These are phyloP conservation scores for Bacillus rossius DNA, from an alignment of 1,140 invertebrate species.

Conservation along the genomic window DNA sequence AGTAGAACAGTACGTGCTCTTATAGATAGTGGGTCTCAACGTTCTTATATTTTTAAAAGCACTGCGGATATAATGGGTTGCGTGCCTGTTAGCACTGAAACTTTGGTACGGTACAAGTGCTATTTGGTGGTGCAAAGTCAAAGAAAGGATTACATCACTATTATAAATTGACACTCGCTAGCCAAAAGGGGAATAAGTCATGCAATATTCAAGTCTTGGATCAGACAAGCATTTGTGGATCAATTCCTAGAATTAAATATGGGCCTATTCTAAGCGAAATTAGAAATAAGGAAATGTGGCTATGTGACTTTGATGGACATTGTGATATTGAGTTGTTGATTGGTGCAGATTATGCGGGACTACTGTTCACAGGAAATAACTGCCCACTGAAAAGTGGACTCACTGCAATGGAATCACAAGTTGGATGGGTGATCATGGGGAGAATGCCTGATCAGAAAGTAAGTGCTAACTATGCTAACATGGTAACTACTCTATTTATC, in stretches of 20 bases:
- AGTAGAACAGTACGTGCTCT: background rate
- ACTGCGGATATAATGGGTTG: background rate
- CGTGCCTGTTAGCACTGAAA: background rate
- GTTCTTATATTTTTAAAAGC: background rate
- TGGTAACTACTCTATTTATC: slow-evolving; percentile 22
- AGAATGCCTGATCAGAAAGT: slow-evolving; percentile 21
- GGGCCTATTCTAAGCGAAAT: slow-evolving; percentile 10
- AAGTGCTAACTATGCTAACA: slow-evolving; percentile 22
- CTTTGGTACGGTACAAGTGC: background rate
- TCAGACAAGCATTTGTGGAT: background rate
- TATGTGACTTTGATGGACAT: slow-evolving; percentile 15
- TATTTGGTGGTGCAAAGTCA: slow-evolving; percentile 4
- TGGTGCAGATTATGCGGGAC: slow-evolving; percentile 32
- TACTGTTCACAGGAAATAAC: slow-evolving; percentile 29
- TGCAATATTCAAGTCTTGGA: slow-evolving; percentile 11
- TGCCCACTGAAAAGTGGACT: slow-evolving; percentile 26
- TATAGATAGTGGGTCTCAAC: slow-evolving; percentile 19
- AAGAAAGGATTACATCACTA: slow-evolving; percentile 4
- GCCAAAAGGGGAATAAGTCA: background rate
- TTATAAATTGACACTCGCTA: background rate
- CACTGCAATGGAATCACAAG: slow-evolving; percentile 31
- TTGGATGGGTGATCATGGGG: slow-evolving; percentile 36
- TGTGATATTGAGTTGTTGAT: slow-evolving; percentile 26
- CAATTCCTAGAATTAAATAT: background rate
- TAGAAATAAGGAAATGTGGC: slow-evolving; percentile 12